Evolutionary conservation across 2,888 invertebrate species (phyloP), one percentile per base, ranked within the genome.

Genomic region (Monoplex corrugatus): DNA sequence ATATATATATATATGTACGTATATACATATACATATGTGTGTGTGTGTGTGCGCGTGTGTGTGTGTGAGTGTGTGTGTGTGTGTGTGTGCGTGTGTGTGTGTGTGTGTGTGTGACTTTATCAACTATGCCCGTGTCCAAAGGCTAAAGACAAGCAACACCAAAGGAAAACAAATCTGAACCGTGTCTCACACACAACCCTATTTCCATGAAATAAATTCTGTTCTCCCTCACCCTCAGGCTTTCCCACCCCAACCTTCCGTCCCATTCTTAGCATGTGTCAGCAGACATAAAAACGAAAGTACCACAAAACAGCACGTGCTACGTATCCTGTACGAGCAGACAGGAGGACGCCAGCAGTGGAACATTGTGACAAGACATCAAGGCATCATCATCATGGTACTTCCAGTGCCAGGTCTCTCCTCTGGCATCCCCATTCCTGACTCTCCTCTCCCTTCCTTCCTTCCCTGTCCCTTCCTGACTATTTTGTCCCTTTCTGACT

Each of bases 21-120:
- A 35, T 72, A 35, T 72, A 35, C 35, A 35, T 35, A 35, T 72
- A 35, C 35, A 35, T 72, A 35, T 19, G 72, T 72, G 72, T 72
- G 72, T 72, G 72, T 72, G 72, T 32, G 35, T 50, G 63, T 68
- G 63, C n/a, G 63, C n/a, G 63, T 68, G 63, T 68, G 63, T 68
- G 63, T 68, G 63, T 68, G 63, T 68, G 63, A 28, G 63, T 68
- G 63, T 68, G 63, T 68, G 63, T 68, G 63, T 68, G 19, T 1
- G 6, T 1, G 6, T 0, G 6, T 50, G 50, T 50, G 50, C 8
- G 50, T 50, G 50, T 50, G 50, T 50, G 50, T 50, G 50, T 50
- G 8, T 50, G 50, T 13, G 50, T 8, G 50, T 16, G n/a, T n/a
- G n/a, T n/a, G n/a, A n/a, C n/a, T n/a, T n/a, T n/a, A n/a, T n/a